Evolutionary conservation across 2,113 vertebrate genomes (phyloP), one percentile per base, ranked within the genome.

Genomic region (Prochilodus magdalenae): DNA sequence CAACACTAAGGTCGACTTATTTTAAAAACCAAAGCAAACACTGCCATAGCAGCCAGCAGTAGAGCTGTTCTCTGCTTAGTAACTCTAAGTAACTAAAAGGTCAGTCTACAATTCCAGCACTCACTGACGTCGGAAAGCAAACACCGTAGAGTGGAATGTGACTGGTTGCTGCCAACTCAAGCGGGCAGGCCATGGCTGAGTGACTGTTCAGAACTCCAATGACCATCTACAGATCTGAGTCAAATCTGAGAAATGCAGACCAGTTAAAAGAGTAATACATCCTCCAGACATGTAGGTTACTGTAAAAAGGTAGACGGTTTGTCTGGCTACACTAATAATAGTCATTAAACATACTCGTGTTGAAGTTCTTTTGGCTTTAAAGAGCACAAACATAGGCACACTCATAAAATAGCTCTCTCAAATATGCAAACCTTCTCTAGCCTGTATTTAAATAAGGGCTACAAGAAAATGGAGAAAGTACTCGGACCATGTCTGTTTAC

Each of bases 21-120:
- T 74, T 66, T 65, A 53, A 81, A 40, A 74, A 16, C 33, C 55
- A 47, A 74, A 66, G 70, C 16, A 74, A 74, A 47, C 73, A 65
- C 14, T 16, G 22, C 12, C 33, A 75, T 16, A 74, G 27, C 14
- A 4, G 53, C 30, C 22, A 36, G 75, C 29, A 47, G 16, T 57
- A 33, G 33, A 69, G 7, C 29, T 71, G 47, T 59, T 33, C 60
- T 66, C 65, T 65, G 69, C 65, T 40, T 27, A 65, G 72, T 47
- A 49, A 51, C 60, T n/a, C 27, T 36, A 26, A 49, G 60, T 76
- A 26, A 60, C 57, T 57, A 66, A 67, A 55, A 67, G 3, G 27
- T 73, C 22, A 1, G 6, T 24, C 62, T 62, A 44, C 29, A 55
- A 44, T 69, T 36, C 3, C 15, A 55, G 73, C 18, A 40, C 66